Evolutionary conservation across 2,888 invertebrate species (phyloP), one percentile per base, ranked within the genome.

Genomic region (Caenorhabditis uteleia): DNA sequence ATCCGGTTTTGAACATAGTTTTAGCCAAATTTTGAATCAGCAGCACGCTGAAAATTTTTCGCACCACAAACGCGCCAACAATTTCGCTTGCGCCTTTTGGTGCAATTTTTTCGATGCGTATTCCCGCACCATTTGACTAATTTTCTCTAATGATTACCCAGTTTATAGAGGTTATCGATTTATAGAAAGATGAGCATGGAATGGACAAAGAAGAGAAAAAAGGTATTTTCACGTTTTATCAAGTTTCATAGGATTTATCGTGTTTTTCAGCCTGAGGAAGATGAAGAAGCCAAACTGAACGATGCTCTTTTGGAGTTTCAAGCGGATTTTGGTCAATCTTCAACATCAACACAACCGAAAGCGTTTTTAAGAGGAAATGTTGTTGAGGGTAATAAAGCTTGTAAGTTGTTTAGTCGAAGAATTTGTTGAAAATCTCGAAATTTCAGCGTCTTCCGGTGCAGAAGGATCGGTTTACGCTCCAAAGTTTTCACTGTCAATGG

Each of bases 301-400:
- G 66, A 66, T 25, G 66, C 66, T 1, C 36, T 66, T 2, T 34
- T 58, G 16, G 66, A 66, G 23, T 66, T 66, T 31, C 66, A 66
- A 45, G 59, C 57, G 14, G 59, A 66, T 14, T 66, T 66, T 18
- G 66, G 66, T 3, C 66, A 66, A 46, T 8, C 38, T 3, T 40
- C 54, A 2, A 29, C 46, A n/a, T 20, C 46, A 4, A 18, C 47
- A 7, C 50, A 59, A 23, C 56, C 68, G 2, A 95, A 95, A 86
- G 90, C 95, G 39, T 98, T 98, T 93, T 91, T 98, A 6, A 93
- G 95, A 86, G 97, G 95, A 56, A 95, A 94, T 50, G 92, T 94
- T 1, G 95, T 95, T 12, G 77, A 80, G 29, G 77, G 77, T 34
- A 75, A 74, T 45, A 75, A 77, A 45, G 58, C 50, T 16, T 51